A percentile compares a stretch with the other conserved stretches of the same genome.
These are phyloP conservation scores for Cryptotis parvus DNA, from an alignment of 2,113 vertebrate genomes.

Conservation along the genomic window DNA sequence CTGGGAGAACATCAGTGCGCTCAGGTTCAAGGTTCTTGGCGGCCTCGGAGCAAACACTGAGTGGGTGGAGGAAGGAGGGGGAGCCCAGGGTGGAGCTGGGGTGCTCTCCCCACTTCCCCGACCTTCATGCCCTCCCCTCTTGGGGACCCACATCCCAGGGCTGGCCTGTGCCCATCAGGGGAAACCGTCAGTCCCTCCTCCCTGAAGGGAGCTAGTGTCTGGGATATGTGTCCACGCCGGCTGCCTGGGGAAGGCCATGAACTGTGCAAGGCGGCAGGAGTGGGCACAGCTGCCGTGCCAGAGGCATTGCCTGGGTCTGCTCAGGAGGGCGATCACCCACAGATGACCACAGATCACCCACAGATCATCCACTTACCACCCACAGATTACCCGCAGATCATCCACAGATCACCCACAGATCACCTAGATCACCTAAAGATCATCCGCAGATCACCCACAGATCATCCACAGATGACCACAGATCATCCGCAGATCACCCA, in stretches of 20 bases:
- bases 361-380: too few relatives aligned
- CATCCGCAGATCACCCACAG: too few relatives aligned
- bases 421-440: too few relatives aligned
- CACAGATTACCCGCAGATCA: too few relatives aligned
- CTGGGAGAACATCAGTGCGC: conserved; percentile 25
- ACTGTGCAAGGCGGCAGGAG: not conserved
- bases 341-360: too few relatives aligned
- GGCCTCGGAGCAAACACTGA: not conserved
- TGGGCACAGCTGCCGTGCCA: too few relatives aligned
- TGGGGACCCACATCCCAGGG: conserved; percentile 49
- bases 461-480: too few relatives aligned
- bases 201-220: conserved; percentile 35
- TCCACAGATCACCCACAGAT: too few relatives aligned
- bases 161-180: conserved; percentile 16
- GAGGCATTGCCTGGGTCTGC: conserved; percentile 15
- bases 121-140: conserved; percentile 43
- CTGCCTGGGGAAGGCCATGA: not conserved
- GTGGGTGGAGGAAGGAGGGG: not conserved
- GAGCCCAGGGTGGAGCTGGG: not conserved
- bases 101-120: too few relatives aligned
- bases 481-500: too few relatives aligned
- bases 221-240: not conserved
- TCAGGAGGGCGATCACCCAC: too few relatives aligned
- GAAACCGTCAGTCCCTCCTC: conserved; percentile 49
- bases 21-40: not conserved